Percentiles rank a stretch among this genome's conserved stretches.
Evolutionary conservation across 2,113 vertebrate species (phyloP).

Genomic region (Zosterops pallidus): DNA sequence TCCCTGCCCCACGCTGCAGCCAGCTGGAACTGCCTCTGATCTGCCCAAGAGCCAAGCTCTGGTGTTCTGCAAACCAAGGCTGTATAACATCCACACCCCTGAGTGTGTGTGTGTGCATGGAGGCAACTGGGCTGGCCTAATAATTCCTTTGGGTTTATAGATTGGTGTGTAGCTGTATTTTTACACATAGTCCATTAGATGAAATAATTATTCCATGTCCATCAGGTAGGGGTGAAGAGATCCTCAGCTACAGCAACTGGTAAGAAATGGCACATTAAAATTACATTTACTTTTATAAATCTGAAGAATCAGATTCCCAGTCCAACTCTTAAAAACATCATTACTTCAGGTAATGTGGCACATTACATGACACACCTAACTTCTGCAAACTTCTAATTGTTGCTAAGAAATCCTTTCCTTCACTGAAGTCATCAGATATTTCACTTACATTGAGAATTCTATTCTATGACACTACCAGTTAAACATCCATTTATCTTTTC

Average conservation of each 20-base stretch:
- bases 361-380: not conserved
- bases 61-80: not conserved
- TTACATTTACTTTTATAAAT: not conserved
- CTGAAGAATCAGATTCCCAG: not conserved
- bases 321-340: not conserved
- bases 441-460: not conserved
- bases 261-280: not conserved
- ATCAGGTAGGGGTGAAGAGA: not conserved
- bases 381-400: not conserved
- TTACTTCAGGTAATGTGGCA: not conserved
- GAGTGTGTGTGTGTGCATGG: not conserved
- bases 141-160: not conserved
- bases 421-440: not conserved
- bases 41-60: not conserved
- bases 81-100: not conserved
- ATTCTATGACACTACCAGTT: not conserved
- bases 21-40: not conserved
- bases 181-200: not conserved
- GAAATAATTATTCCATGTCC: not conserved
- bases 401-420: not conserved
- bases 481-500: not conserved
- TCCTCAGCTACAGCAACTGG: not conserved
- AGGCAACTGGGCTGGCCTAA: not conserved
- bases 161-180: not conserved
- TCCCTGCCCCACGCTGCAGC: fast-evolving